Conservation (phyloP, 2,888 invertebrate species). For the Cataglyphis livida region DNA sequence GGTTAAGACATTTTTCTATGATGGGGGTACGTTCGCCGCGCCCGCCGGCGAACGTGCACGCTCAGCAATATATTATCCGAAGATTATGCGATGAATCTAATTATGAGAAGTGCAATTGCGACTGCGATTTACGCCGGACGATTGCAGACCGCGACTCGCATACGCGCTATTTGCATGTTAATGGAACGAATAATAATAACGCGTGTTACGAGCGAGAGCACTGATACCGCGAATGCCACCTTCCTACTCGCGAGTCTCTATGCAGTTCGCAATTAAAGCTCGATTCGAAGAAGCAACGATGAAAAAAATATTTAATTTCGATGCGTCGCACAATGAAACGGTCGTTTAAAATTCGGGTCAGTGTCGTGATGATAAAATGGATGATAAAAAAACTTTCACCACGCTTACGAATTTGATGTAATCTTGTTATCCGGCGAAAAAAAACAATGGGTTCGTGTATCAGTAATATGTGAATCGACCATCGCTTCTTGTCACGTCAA, state of each 20-base stretch:
- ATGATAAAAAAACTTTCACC: constrained; percentile 66
- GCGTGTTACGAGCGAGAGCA: constrained; percentile 4
- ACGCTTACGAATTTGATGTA: constrained; percentile 56
- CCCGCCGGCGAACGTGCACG: constrained; percentile 18
- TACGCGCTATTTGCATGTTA: constrained; percentile 49
- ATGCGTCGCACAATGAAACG: constrained; percentile 35
- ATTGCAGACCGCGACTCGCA: constrained; percentile 12
- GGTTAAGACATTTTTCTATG: constrained; percentile 34
- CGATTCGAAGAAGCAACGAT: background rate
- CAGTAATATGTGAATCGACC: background rate
- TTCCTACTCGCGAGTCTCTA: background rate
- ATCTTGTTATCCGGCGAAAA: constrained; percentile 57
- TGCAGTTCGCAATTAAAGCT: constrained; percentile 17
- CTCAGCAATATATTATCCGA: constrained; percentile 39
- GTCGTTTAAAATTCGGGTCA: constrained; percentile 71
- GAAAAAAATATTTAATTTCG: background rate
- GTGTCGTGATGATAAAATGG: constrained; percentile 50
- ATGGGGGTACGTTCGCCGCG: background rate
- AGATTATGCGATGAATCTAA: constrained; percentile 53
- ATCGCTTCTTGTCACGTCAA: background rate
- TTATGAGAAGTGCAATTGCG: constrained; percentile 47
- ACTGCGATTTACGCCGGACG: constrained; percentile 34
- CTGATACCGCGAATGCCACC: background rate
- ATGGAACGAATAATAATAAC: constrained; percentile 52
- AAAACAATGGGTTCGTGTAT: constrained; percentile 16